Percentiles rank a stretch among this genome's conserved stretches.
Evolutionary conservation across 1,140 invertebrate species (phyloP).

Genomic region (Argopecten irradians): DNA sequence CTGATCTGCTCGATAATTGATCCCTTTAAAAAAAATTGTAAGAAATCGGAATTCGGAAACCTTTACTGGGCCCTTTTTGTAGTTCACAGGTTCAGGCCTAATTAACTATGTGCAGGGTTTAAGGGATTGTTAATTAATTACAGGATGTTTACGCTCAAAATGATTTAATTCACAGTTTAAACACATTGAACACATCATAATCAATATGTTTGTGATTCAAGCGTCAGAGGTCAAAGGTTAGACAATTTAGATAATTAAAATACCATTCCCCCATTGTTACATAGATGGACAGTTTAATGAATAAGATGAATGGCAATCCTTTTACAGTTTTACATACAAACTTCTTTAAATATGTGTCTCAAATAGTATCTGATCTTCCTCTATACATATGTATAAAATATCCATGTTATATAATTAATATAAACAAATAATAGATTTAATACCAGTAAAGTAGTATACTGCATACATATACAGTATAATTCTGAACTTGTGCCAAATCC

Average conservation of each 20-base stretch:
- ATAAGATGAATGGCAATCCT: too few species aligned
- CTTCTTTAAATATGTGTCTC: too few species aligned
- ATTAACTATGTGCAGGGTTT: not conserved
- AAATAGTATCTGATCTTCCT: too few species aligned
- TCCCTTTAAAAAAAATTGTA: conserved; percentile 18
- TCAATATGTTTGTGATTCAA: not conserved
- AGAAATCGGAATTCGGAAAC: not conserved
- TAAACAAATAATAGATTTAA: too few species aligned
- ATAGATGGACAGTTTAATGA: not conserved
- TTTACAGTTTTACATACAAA: too few species aligned
- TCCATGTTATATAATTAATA: too few species aligned
- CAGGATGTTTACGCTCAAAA: not conserved
- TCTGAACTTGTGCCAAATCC: too few species aligned
- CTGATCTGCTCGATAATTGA: not conserved
- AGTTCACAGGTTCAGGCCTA: not conserved
- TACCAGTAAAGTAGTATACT: too few species aligned
- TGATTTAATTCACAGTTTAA: conserved; percentile 2
- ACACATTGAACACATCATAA: not conserved
- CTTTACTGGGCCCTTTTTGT: not conserved
- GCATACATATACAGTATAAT: too few species aligned
- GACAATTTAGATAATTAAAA: conserved; percentile 6
- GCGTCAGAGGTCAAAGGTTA: not conserved
- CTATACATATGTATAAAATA: too few species aligned
- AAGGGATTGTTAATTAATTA: not conserved
- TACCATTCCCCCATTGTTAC: conserved; percentile 10